Percentiles rank a stretch among this genome's conserved stretches.
Conservation (phyloP, 2,113 vertebrate genomes). For the Spea multiplicata region DNA sequence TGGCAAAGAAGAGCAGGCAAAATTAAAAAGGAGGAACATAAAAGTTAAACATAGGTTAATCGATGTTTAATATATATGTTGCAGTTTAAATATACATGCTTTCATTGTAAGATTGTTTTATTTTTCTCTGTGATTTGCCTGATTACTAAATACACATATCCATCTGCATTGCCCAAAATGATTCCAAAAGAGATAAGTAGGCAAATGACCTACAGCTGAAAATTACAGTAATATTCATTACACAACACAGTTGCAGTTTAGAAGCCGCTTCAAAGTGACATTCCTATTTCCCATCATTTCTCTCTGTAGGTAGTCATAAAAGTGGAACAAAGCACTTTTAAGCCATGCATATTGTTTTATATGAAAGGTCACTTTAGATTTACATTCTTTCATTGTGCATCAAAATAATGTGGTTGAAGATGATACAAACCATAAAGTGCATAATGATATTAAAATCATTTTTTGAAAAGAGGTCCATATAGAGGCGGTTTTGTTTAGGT, state of each 20-base stretch:
- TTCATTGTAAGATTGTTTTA: too few species aligned
- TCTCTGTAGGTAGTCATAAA: slow-evolving; percentile 35
- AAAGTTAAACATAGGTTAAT: too few species aligned
- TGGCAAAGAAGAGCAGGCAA: too few species aligned
- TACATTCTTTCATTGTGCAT: not conserved
- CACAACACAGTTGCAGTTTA: slow-evolving; percentile 46
- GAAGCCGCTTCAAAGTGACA: slow-evolving; percentile 45
- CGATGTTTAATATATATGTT: too few species aligned
- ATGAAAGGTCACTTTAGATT: slow-evolving; percentile 49
- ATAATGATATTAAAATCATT: not conserved
- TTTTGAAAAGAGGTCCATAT: too few species aligned
- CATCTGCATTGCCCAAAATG: slow-evolving; percentile 35
- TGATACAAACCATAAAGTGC: not conserved
- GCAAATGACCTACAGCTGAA: slow-evolving; percentile 31
- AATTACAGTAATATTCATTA: slow-evolving; percentile 19
- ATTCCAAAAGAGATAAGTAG: slow-evolving; percentile 50
- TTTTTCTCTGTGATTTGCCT: too few species aligned
- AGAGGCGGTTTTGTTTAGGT: too few species aligned
- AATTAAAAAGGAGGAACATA: too few species aligned
- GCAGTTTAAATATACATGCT: too few species aligned
- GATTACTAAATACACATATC: not conserved
- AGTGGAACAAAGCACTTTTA: slow-evolving; percentile 49
- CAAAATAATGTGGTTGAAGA: slow-evolving; percentile 15
- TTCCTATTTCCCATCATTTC: slow-evolving; percentile 53
- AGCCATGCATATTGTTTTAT: slow-evolving; percentile 37